phyloP scores from a whole-genome alignment of 2,888 invertebrate species.

The Oxytorus armatus region DNA sequence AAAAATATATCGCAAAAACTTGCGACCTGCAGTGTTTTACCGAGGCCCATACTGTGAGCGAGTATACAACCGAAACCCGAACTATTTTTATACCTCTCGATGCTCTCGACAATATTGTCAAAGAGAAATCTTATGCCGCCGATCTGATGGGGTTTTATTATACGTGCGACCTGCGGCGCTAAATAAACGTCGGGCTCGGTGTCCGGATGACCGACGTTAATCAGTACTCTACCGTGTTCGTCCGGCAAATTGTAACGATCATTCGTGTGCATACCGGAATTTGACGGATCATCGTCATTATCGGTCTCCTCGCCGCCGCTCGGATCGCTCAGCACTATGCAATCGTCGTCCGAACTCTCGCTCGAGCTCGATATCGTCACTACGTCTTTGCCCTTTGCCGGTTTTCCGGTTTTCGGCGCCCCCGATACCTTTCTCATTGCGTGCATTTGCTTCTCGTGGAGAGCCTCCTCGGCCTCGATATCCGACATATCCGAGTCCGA shows the following conservation, averaged over 20 bases:
- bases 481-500: conserved; percentile 83
- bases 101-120: conserved; percentile 98
- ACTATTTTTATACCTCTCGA: conserved; percentile 92
- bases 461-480: conserved; percentile 78
- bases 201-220: conserved; percentile 97
- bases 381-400: conserved; percentile 85
- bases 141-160: conserved; percentile 98
- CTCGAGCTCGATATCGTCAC: conserved; percentile 91
- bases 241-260: conserved; percentile 96
- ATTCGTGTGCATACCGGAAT: conserved; percentile 97
- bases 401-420: conserved; percentile 76
- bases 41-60: conserved; percentile 99
- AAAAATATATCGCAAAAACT: conserved; percentile 98
- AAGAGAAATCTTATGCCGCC: conserved; percentile 98
- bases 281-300: conserved; percentile 93
- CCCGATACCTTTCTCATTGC: conserved; percentile 74
- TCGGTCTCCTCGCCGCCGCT: conserved; percentile 92
- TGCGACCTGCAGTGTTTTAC: conserved; percentile 98
- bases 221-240: conserved; percentile 93
- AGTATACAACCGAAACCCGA: conserved; percentile 98
- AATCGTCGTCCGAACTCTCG: conserved; percentile 92
- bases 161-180: conserved; percentile 94
- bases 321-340: conserved; percentile 94
- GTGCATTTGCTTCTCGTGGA: conserved; percentile 80
- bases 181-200: conserved; percentile 96